Evolutionary conservation across 2,113 vertebrate genomes (phyloP).

Genomic region (Todiramphus chloris): DNA sequence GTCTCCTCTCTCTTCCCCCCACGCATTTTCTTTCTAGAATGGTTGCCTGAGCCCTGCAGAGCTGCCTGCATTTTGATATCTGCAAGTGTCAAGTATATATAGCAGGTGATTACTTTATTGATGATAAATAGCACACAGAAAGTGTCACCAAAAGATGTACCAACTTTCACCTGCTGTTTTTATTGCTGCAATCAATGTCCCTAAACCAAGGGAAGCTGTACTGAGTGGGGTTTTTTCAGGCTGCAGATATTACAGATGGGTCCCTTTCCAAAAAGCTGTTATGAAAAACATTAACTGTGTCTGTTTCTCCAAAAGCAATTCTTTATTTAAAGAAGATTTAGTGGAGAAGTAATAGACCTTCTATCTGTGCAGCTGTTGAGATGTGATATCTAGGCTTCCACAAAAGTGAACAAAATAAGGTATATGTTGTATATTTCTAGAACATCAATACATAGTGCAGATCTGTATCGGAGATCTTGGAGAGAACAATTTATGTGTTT

Average conservation of each 20-base stretch:
- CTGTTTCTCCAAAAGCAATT: not conserved
- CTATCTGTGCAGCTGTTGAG: not conserved
- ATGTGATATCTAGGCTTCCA: not conserved
- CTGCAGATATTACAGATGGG: not conserved
- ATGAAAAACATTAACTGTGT: not conserved
- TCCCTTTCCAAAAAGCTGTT: constrained; percentile 10
- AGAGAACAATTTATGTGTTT: not conserved
- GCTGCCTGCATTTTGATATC: not conserved
- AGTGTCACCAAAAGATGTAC: not conserved
- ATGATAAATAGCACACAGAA: not conserved
- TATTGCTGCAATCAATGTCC: not conserved
- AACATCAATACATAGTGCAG: not conserved
- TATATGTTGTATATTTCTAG: not conserved
- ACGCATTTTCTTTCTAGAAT: not conserved
- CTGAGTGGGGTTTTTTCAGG: not conserved
- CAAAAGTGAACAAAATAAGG: not conserved
- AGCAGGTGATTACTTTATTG: constrained; percentile 33
- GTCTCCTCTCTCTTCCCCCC: not conserved
- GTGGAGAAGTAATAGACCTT: not conserved
- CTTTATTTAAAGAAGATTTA: not conserved
- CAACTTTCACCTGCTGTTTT: not conserved
- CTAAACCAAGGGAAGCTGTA: not conserved
- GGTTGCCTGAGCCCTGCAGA: constrained; percentile 29
- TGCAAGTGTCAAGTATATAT: not conserved
- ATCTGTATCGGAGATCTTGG: not conserved